These are phyloP conservation scores for Sebastes kiyomatsui DNA, from an alignment of 2,797 vertebrate species.

Conservation along the genomic window DNA sequence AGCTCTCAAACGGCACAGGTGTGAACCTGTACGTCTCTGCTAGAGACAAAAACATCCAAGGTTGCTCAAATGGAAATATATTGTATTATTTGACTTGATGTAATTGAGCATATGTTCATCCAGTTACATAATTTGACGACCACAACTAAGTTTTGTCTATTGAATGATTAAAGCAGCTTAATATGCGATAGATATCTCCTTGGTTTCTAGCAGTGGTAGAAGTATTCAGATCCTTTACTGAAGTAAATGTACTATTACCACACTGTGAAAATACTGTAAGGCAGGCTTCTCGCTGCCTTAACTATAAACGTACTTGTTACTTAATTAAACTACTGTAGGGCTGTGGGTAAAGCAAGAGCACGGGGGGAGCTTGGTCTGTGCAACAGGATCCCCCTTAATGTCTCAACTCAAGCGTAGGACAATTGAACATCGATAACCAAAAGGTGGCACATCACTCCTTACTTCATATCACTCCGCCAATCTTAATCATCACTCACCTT, in stretches of 20 bases:
- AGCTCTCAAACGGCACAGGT: slow-evolving; percentile 31
- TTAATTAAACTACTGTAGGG: too few species aligned
- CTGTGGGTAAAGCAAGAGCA: too few species aligned
- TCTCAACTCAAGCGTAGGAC: too few species aligned
- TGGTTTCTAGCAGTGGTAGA: neutral
- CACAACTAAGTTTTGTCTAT: neutral
- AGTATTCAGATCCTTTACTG: neutral
- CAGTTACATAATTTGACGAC: neutral
- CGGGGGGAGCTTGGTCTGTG: too few species aligned
- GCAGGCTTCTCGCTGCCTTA: too few species aligned
- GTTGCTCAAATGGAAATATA: neutral
- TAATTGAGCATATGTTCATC: neutral
- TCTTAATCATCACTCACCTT: too few species aligned
- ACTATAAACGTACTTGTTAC: too few species aligned
- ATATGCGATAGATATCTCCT: neutral
- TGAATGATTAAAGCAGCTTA: neutral
- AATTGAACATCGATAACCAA: neutral
- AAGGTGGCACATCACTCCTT: too few species aligned
- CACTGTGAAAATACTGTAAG: neutral
- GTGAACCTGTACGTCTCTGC: neutral
- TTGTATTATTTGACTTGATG: neutral
- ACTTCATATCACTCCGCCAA: too few species aligned
- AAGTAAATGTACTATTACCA: neutral
- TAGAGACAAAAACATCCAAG: neutral
- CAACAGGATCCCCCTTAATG: too few species aligned